Base-by-base conservation (phyloP, 2,888 invertebrate genomes). In the Cistogaster globosa region DNA sequence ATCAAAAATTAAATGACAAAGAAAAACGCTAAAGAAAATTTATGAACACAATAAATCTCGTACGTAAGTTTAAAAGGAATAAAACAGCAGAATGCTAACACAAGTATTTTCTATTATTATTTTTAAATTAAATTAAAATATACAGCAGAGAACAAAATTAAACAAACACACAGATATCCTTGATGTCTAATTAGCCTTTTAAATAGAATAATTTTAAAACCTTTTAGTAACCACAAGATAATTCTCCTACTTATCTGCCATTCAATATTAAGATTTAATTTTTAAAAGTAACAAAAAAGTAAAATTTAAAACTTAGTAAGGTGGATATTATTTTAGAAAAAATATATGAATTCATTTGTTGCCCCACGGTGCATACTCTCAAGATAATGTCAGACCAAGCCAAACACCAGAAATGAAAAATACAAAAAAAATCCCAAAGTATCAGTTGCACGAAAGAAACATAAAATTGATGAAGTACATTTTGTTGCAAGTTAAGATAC, bases 1-100 rank as follows among this genome's bases (percentile, higher is more conserved):
- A 11, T 69, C 83, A 75, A 55, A 75, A 79, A 75, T 69, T 69
- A 38, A 79, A 74, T 32, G 51, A 79, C 79, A 79, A 79, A 69
- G 75, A 69, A 75, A 79, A 63, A 63, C 65, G 65, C 63, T 82
- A 58, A 53, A 71, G 68, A 75, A 81, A 69, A 68, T 81, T 68
- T 75, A 81, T 81, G 78, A 69, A 71, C 71, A 55, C 63, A 62
- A 62, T 65, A 63, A 62, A 69, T 20, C 9, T 26, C 12, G 60
- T 58, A 48, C 32, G 36, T 78, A 18, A 53, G 48, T 57, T 67
- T 48, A 18, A 51, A 67, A 67, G 51, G 22, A 51, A 32, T 20
- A 48, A 11, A 51, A 42, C 18, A 14, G 36, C 55, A 38, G 45
- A 42, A 62, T 42, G n/a, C 14, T 12, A 69, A 60, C 8, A 68